Conservation (phyloP, 2,888 invertebrate species). For the Ditula angustiorana region DNA sequence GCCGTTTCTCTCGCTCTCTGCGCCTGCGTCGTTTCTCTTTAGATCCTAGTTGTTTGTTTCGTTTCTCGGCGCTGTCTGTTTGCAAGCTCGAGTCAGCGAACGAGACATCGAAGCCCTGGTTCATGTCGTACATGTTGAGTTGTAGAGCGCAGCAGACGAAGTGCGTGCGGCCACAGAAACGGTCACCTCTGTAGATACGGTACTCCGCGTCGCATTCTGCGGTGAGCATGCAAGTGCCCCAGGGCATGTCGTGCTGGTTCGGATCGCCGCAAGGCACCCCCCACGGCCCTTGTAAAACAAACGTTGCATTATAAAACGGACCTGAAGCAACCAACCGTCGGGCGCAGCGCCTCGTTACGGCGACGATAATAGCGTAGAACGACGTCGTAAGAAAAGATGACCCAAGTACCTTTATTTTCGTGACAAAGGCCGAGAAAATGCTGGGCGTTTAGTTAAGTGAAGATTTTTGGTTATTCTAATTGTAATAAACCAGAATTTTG, state of each 20-base stretch:
- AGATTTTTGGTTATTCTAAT: background rate
- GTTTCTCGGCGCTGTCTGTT: conserved; percentile 63
- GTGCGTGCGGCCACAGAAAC: conserved; percentile 67
- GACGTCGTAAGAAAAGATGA: conserved; percentile 3
- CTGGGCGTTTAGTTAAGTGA: background rate
- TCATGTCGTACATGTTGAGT: conserved; percentile 69
- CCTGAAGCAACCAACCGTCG: background rate
- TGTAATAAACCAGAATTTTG: no score
- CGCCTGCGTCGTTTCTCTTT: conserved; percentile 48
- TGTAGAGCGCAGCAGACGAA: conserved; percentile 71
- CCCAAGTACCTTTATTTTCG: no score
- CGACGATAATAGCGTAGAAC: background rate
- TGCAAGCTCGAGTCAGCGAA: conserved; percentile 62
- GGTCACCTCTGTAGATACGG: conserved; percentile 72
- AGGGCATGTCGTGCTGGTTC: conserved; percentile 73
- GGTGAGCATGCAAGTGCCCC: conserved; percentile 72
- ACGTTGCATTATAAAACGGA: background rate
- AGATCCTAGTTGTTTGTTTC: conserved; percentile 45
- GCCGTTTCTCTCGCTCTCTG: conserved; percentile 46
- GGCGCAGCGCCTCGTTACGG: background rate
- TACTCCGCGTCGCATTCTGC: conserved; percentile 71
- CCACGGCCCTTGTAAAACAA: conserved; percentile 72
- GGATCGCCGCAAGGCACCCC: conserved; percentile 77
- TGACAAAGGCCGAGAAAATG: background rate
- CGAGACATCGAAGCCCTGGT: conserved; percentile 71